These are phyloP conservation scores for Neoaliturus tenellus DNA, from an alignment of 2,888 invertebrate genomes.

Conservation along the genomic window DNA sequence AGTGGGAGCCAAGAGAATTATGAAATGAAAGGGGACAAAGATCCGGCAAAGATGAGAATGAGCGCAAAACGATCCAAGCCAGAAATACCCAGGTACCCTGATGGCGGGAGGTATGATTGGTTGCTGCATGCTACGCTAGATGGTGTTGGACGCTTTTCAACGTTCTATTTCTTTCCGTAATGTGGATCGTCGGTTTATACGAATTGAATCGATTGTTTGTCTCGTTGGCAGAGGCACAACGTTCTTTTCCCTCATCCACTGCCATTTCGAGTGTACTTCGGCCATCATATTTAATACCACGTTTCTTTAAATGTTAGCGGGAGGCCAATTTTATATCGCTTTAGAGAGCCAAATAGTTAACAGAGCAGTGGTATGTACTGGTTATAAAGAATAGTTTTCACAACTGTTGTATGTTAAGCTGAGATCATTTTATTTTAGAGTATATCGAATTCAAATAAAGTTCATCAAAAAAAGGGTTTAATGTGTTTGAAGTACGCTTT, in stretches of 20 bases:
- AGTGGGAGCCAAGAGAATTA: slow-evolving; percentile 18
- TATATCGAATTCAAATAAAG: too few relatives aligned
- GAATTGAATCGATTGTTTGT: slow-evolving; percentile 52
- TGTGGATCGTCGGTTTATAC: slow-evolving; percentile 49
- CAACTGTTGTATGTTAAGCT: too few relatives aligned
- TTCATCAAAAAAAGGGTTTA: too few relatives aligned
- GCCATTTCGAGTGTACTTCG: background rate
- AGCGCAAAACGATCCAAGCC: slow-evolving; percentile 24
- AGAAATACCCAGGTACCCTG: slow-evolving; percentile 45
- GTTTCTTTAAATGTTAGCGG: too few relatives aligned
- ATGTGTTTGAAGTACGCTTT: too few relatives aligned
- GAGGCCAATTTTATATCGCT: too few relatives aligned
- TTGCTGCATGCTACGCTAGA: background rate
- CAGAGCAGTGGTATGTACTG: too few relatives aligned
- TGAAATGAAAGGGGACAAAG: slow-evolving; percentile 29
- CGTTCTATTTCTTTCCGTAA: slow-evolving; percentile 53
- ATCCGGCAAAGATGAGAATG: slow-evolving; percentile 45
- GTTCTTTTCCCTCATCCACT: background rate
- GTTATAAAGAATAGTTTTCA: too few relatives aligned
- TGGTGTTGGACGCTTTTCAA: slow-evolving; percentile 44
- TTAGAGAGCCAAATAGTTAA: too few relatives aligned
- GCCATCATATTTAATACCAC: slow-evolving; percentile 3
- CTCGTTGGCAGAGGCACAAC: slow-evolving; percentile 42
- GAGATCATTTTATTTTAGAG: too few relatives aligned
- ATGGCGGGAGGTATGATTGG: slow-evolving; percentile 34